A percentile compares a stretch with the other conserved stretches of the same genome.
phyloP scores from a whole-genome alignment of 2,113 vertebrate genomes.

The Pituophis catenifer region DNA sequence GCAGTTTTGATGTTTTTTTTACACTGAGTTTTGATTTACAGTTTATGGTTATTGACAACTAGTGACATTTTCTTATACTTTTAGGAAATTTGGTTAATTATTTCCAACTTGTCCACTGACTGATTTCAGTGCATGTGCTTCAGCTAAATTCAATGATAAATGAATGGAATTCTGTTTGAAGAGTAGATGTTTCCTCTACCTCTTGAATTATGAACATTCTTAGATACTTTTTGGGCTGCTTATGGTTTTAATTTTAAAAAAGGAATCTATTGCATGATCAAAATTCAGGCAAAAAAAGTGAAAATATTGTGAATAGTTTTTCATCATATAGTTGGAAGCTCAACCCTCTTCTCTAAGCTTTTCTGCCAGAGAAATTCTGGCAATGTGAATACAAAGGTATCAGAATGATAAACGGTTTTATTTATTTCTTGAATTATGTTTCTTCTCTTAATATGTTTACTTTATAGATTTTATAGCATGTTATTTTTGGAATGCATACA shows the following conservation, averaged over 20 bases:
- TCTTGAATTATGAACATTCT: neutral
- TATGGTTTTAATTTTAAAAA: neutral
- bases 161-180: neutral
- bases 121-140: too few species aligned
- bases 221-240: neutral
- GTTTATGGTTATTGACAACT: neutral
- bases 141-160: neutral
- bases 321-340: conserved; percentile 13
- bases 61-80: neutral
- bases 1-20: neutral
- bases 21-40: neutral
- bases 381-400: neutral
- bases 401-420: neutral
- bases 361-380: conserved; percentile 16
- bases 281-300: neutral
- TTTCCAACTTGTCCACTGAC: too few species aligned
- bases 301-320: conserved; percentile 1
- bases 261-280: neutral
- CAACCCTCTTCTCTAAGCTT: neutral
- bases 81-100: neutral
- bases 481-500: neutral
- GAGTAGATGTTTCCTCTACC: too few species aligned
- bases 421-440: neutral
- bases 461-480: neutral
- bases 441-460: neutral